A percentile compares a stretch with the other conserved stretches of the same genome.
Conservation (phyloP, 2,797 vertebrate species). For the Lutjanus argentimaculatus region DNA sequence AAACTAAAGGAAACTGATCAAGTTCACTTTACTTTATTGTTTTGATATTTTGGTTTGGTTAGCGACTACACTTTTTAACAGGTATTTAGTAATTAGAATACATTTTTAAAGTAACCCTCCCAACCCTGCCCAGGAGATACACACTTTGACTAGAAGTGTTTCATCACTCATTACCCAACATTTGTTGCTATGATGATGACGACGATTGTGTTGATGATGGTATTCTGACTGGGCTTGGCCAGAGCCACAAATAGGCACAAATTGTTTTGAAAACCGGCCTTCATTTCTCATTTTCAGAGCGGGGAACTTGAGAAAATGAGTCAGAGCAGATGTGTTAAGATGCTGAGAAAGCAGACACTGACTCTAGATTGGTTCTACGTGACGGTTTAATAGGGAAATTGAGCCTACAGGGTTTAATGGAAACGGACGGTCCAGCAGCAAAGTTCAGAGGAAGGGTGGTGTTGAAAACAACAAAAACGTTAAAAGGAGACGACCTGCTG, state of each 20-base stretch:
- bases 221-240: slow-evolving; percentile 58
- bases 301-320: slow-evolving; percentile 72
- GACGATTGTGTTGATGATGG: slow-evolving; percentile 50
- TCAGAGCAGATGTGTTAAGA: slow-evolving; percentile 59
- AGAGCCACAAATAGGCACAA: slow-evolving; percentile 72
- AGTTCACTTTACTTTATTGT: no score
- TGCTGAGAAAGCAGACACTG: slow-evolving; percentile 53
- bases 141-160: slow-evolving; percentile 43
- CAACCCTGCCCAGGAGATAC: background rate
- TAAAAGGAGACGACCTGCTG: slow-evolving; percentile 52
- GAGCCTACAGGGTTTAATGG: slow-evolving; percentile 42
- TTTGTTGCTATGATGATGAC: slow-evolving; percentile 59
- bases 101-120: no score
- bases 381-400: slow-evolving; percentile 34
- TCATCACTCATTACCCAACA: slow-evolving; percentile 58
- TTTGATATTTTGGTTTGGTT: no score
- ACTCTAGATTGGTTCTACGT: slow-evolving; percentile 48
- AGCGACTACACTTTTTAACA: no score
- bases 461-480: slow-evolving; percentile 48
- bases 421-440: slow-evolving; percentile 24
- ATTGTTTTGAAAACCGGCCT: slow-evolving; percentile 65
- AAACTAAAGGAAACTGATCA: no score
- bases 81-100: no score
- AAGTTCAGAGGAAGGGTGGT: slow-evolving; percentile 50
- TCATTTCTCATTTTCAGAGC: slow-evolving; percentile 66